Evolutionary conservation across 2,113 vertebrate genomes (phyloP).

Genomic region (Oncorhynchus mykiss): DNA sequence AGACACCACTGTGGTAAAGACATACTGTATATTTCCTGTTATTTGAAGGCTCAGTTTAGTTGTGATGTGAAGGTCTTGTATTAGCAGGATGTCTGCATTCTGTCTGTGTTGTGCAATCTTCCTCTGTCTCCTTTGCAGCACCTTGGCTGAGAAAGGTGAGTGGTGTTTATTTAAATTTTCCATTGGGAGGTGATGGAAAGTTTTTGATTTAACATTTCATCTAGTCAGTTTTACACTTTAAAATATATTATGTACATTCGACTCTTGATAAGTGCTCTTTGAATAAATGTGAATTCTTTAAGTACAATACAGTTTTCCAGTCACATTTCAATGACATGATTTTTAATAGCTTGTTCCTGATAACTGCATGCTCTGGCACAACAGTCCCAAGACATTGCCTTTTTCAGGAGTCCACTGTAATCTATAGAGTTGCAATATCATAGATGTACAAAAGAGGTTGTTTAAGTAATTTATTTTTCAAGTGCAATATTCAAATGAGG

Average conservation of each 20-base stretch:
- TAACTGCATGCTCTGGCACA: too few species aligned
- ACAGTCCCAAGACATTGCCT: too few species aligned
- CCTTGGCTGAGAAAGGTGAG: slow-evolving; percentile 34
- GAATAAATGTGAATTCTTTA: too few species aligned
- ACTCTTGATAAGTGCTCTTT: too few species aligned
- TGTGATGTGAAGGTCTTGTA: background rate
- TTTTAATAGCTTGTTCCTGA: too few species aligned
- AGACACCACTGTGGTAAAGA: background rate
- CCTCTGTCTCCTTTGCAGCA: slow-evolving; percentile 14
- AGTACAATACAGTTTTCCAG: too few species aligned
- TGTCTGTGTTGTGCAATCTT: slow-evolving; percentile 2
- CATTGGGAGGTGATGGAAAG: background rate
- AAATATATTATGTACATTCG: background rate
- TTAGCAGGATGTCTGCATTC: background rate
- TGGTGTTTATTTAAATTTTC: background rate
- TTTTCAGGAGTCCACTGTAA: too few species aligned
- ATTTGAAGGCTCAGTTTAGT: background rate
- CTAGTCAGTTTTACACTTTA: background rate
- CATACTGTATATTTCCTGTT: background rate
- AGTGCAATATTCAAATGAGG: too few species aligned
- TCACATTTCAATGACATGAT: too few species aligned
- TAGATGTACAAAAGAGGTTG: too few species aligned
- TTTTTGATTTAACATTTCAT: background rate
- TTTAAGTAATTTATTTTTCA: too few species aligned
- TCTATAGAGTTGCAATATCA: too few species aligned